Evolutionary conservation across 2,113 vertebrate genomes (phyloP), one percentile per base, ranked within the genome.

Genomic region (Halichoeres trimaculatus): DNA sequence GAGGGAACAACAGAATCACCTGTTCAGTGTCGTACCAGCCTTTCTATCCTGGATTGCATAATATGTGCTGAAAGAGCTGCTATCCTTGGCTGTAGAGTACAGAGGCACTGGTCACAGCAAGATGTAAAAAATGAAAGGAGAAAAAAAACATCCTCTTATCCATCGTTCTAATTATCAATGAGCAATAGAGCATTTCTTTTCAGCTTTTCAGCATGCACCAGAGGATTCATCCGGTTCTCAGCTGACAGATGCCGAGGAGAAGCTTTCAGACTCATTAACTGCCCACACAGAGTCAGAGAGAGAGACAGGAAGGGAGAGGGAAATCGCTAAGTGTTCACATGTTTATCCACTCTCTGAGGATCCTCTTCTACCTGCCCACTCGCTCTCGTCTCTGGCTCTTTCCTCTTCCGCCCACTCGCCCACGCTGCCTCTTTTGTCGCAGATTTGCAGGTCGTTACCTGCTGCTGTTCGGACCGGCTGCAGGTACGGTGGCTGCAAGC

Each of bases 231-330:
- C 78, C 62, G 43, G 26, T 76, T 76, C 76, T 90, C 72, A 64
- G 74, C 81, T 82, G 86, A 88, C 87, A 85, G 89, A 87, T 86
- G 81, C 78, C 63, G 64, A 78, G 79, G 80, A 75, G 80, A 88
- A 83, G 89, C 89, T 88, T 85, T 87, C 83, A 90, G 84, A 89
- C 89, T 90, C 85, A 91, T 92, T 90, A 91, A 64, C 90, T 70
- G 76, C 91, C 90, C 85, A 91, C 91, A 82, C 89, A 88, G 61
- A 83, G 74, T 68, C 60, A 63, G 76, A 72, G 72, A 81, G 40
- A 47, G 80, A 83, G 78, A 82, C 70, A 40, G 81, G 76, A 80
- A 81, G 71, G 53, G 74, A 82, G 83, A 75, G 72, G 57, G 81
- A 77, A 45, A 68, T 75, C 6, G 36, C 74, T 85, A 86, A 87